Percentiles rank a stretch among this genome's conserved stretches.
Conservation (phyloP, 1,140 invertebrate species). For the Ganaspis sp. region DNA sequence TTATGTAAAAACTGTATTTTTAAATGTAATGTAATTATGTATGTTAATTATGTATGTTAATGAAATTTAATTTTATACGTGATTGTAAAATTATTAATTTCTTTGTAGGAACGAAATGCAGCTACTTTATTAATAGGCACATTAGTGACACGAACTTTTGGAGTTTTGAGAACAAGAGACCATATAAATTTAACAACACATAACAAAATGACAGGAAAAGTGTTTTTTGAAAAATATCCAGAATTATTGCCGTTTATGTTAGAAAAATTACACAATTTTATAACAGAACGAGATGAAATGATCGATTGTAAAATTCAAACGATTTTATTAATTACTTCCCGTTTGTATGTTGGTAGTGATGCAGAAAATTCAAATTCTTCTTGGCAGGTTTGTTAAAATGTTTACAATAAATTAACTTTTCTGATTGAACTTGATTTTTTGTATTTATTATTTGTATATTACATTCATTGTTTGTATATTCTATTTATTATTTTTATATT, state of each 20-base stretch:
- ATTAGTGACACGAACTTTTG: constrained; percentile 92
- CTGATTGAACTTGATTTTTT: too few species aligned
- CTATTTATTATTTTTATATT: too few species aligned
- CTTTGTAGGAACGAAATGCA: constrained; percentile 87
- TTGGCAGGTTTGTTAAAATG: constrained; percentile 76
- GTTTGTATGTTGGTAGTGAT: constrained; percentile 84
- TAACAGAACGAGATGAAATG: constrained; percentile 67
- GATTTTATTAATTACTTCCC: constrained; percentile 85
- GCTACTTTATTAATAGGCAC: constrained; percentile 90
- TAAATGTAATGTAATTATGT: too few species aligned
- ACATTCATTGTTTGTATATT: too few species aligned
- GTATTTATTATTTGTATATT: too few species aligned
- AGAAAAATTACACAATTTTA: constrained; percentile 78
- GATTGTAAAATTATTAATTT: constrained; percentile 33
- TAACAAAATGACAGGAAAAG: constrained; percentile 86
- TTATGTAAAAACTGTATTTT: too few species aligned
- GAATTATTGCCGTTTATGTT: constrained; percentile 87
- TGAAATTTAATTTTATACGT: constrained; percentile 1
- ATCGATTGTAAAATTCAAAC: constrained; percentile 83
- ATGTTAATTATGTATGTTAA: constrained; percentile 8
- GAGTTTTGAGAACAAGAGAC: constrained; percentile 87
- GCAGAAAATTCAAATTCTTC: constrained; percentile 82
- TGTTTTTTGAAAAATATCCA: constrained; percentile 92
- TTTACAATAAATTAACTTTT: background rate
- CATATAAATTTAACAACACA: constrained; percentile 83